Conservation (phyloP, 2,797 vertebrate genomes). For the Pachyuromys duprasi region DNA sequence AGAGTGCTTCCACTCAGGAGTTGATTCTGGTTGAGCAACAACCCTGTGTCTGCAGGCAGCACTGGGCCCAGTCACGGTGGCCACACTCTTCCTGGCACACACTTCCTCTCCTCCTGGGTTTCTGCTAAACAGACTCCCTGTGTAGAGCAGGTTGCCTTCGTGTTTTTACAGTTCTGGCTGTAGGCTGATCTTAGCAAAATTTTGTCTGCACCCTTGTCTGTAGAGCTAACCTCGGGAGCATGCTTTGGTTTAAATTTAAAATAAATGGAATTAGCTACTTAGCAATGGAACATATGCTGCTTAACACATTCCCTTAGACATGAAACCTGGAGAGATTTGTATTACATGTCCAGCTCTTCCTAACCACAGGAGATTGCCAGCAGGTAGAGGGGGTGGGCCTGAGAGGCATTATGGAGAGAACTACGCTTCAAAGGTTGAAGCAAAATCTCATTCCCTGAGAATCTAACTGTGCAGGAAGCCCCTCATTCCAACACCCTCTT, state of each 20-base stretch:
- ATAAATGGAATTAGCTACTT: conserved; percentile 53
- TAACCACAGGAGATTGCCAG: background rate
- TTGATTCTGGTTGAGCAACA: background rate
- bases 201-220: conserved; percentile 23
- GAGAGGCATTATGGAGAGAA: background rate
- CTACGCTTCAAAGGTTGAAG: conserved; percentile 50
- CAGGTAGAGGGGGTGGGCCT: fast-evolving
- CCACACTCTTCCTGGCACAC: background rate
- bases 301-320: conserved; percentile 61
- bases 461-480: background rate
- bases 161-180: background rate
- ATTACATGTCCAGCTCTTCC: background rate
- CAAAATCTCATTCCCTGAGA: background rate
- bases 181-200: background rate
- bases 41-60: background rate
- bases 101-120: background rate
- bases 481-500: background rate
- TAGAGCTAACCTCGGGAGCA: background rate
- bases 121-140: background rate
- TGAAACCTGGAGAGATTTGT: conserved; percentile 50
- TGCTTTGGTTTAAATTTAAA: conserved; percentile 50
- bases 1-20: background rate
- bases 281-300: conserved; percentile 57
- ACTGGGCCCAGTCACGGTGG: background rate
- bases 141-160: background rate